Evolutionary conservation across 2,888 invertebrate genomes (phyloP).

Genomic region (Halictus ligatus): DNA sequence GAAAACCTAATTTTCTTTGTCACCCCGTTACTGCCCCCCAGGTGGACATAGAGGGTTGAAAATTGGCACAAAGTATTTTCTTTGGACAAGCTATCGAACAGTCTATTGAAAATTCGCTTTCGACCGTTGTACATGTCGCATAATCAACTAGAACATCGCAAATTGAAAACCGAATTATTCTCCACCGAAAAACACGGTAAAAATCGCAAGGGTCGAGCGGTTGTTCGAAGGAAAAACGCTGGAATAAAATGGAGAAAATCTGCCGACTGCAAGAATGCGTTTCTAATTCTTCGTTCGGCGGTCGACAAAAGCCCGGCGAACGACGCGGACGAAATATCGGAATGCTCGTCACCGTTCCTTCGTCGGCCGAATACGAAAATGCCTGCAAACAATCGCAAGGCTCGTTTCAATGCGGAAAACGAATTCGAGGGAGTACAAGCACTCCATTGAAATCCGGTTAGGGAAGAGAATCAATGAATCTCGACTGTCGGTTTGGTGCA

Average conservation of each 20-base stretch:
- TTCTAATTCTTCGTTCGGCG: neutral
- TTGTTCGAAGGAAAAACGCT: neutral
- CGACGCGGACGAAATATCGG: constrained; percentile 8
- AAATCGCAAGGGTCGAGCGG: neutral
- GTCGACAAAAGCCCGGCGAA: neutral
- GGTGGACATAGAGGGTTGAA: too few relatives aligned
- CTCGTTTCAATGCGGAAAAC: constrained; percentile 5
- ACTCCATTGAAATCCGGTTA: constrained; percentile 26
- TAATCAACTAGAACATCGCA: too few relatives aligned
- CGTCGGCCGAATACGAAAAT: constrained; percentile 14
- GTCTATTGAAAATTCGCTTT: too few relatives aligned
- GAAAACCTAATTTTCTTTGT: too few relatives aligned
- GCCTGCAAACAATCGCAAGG: constrained; percentile 35
- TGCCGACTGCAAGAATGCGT: neutral
- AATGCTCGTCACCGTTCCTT: constrained; percentile 20
- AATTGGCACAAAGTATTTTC: too few relatives aligned
- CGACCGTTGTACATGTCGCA: too few relatives aligned
- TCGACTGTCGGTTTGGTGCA: constrained; percentile 14
- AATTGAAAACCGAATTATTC: neutral
- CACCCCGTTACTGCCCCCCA: too few relatives aligned
- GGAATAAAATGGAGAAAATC: neutral
- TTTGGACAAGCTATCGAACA: too few relatives aligned
- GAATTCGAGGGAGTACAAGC: constrained; percentile 6
- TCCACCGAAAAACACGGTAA: neutral
- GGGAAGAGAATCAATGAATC: constrained; percentile 35